These are phyloP conservation scores for Achroia grisella DNA, from an alignment of 1,140 invertebrate genomes.

Conservation along the genomic window DNA sequence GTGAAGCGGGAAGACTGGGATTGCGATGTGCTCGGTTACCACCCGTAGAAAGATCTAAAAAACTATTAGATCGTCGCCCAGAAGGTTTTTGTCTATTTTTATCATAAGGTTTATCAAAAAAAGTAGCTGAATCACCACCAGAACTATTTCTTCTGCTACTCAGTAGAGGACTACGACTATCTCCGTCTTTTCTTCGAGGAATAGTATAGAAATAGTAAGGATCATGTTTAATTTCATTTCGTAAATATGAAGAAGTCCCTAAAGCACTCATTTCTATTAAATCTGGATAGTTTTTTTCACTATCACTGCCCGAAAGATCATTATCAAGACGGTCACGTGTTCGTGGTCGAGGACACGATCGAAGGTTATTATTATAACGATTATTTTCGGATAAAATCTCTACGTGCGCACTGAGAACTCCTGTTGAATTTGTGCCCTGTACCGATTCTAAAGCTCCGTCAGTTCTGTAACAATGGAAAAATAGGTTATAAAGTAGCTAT, in stretches of 20 bases:
- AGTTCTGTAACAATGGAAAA: constrained; percentile 48
- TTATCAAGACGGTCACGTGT: constrained; percentile 70
- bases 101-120: constrained; percentile 47
- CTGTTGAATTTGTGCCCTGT: constrained; percentile 55
- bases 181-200: constrained; percentile 74
- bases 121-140: constrained; percentile 53
- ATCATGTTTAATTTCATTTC: constrained; percentile 51
- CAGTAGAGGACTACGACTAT: constrained; percentile 81
- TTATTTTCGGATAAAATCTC: constrained; percentile 69
- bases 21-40: constrained; percentile 51
- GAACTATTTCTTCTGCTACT: constrained; percentile 63
- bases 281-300: constrained; percentile 79
- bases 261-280: constrained; percentile 78
- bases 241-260: constrained; percentile 53
- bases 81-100: constrained; percentile 35
- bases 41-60: constrained; percentile 69
- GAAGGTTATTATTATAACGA: constrained; percentile 64
- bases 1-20: constrained; percentile 63
- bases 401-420: constrained; percentile 53
- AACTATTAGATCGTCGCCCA: constrained; percentile 71
- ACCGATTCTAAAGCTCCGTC: constrained; percentile 52
- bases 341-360: constrained; percentile 34
- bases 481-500: constrained; percentile 6
- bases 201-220: constrained; percentile 76
- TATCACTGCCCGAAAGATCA: constrained; percentile 74